Evolutionary conservation across 92 coral and sea anemone species (phyloP).

Genomic region (Phenganax stokvisi): DNA sequence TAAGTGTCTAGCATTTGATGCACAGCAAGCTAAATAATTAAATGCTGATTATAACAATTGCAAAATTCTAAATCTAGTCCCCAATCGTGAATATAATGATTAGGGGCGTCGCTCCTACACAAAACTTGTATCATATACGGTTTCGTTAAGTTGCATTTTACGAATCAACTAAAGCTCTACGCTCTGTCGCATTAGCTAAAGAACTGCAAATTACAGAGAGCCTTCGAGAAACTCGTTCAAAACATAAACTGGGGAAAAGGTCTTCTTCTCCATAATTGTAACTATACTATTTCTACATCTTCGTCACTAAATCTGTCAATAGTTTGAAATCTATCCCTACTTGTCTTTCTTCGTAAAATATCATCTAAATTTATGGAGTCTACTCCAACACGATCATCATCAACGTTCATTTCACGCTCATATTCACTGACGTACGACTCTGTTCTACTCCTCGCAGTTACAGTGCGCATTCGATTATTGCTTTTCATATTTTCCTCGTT

Average conservation of each 20-base stretch:
- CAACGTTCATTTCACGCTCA: slow-evolving; percentile 44
- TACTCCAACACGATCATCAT: slow-evolving; percentile 57
- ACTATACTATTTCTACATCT: slow-evolving; percentile 35
- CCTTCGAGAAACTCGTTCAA: too few relatives aligned
- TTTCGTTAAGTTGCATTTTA: too few relatives aligned
- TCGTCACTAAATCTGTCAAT: slow-evolving; percentile 70
- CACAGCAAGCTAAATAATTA: not conserved
- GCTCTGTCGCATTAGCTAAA: too few relatives aligned
- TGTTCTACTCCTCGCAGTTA: slow-evolving; percentile 21
- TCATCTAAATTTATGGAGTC: slow-evolving; percentile 87
- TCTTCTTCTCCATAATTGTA: not conserved
- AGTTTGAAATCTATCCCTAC: slow-evolving; percentile 73
- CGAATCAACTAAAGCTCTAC: too few relatives aligned
- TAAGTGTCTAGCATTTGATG: not conserved
- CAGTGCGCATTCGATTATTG: not conserved
- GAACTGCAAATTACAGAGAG: too few relatives aligned
- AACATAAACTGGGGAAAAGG: too few relatives aligned
- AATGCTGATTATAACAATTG: not conserved
- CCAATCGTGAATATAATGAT: too few relatives aligned
- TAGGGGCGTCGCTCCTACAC: too few relatives aligned
- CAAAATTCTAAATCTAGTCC: not conserved
- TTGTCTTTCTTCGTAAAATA: slow-evolving; percentile 73
- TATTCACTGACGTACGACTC: slow-evolving; percentile 25
- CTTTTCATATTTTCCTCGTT: slow-evolving; percentile 52
- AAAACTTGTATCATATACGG: too few relatives aligned